Percentiles rank a stretch among this genome's conserved stretches.
phyloP scores from a whole-genome alignment of 2,888 invertebrate genomes.

The Lithodes maja region DNA sequence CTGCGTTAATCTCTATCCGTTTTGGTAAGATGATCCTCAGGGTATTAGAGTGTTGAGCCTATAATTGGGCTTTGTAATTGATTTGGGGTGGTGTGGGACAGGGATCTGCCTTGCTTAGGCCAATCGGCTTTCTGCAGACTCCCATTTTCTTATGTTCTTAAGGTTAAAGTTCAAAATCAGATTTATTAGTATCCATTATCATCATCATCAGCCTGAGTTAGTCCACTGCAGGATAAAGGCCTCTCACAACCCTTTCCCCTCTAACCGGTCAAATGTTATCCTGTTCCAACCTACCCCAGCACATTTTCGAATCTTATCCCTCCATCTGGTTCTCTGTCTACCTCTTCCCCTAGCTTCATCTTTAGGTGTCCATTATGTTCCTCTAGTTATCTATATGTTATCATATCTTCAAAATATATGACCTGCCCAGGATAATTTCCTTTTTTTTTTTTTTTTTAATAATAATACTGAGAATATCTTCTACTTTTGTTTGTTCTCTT shows the following conservation, averaged over 20 bases:
- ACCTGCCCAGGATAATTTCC: background rate
- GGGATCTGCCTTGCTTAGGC: no score
- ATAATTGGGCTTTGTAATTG: no score
- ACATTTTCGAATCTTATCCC: constrained; percentile 23
- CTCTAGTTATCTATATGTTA: background rate
- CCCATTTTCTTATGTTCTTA: no score
- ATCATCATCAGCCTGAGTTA: background rate
- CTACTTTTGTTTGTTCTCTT: background rate
- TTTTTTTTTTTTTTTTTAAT: background rate
- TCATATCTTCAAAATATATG: background rate
- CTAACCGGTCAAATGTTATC: constrained; percentile 19
- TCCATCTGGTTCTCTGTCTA: constrained; percentile 21
- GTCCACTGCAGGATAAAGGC: constrained; percentile 31
- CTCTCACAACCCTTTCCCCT: constrained; percentile 20
- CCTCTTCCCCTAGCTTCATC: constrained; percentile 14
- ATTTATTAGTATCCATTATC: no score
- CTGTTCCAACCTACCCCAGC: constrained; percentile 3
- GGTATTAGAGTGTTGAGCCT: no score
- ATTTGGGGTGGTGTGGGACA: no score
- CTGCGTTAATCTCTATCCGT: no score
- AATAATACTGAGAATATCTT: background rate
- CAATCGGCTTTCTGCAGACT: no score
- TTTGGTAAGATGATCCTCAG: no score
- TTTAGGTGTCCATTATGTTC: background rate
- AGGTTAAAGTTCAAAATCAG: no score